These are phyloP conservation scores for Melanotaenia duboulayi DNA, from an alignment of 2,113 vertebrate genomes.

Conservation along the genomic window DNA sequence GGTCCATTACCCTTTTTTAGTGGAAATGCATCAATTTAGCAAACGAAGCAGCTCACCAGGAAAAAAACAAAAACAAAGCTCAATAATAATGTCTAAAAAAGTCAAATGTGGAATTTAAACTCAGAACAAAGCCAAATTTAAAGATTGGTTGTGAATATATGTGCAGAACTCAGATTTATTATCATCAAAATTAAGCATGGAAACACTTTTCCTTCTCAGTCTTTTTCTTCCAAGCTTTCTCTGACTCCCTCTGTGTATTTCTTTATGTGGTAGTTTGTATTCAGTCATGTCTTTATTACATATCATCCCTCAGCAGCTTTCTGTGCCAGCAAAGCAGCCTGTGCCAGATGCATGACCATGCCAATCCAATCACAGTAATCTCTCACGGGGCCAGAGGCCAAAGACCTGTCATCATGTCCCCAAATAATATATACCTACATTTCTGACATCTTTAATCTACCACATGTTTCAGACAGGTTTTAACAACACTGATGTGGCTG, in stretches of 20 bases:
- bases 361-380: conserved; percentile 75
- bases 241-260: conserved; percentile 11
- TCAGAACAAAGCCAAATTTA: background rate
- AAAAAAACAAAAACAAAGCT: background rate
- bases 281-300: conserved; percentile 74
- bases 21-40: background rate
- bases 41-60: background rate
- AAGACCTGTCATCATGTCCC: conserved; percentile 41
- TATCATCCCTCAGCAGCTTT: conserved; percentile 60
- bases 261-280: conserved; percentile 55
- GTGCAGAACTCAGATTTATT: background rate
- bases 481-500: background rate
- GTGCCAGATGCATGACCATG: conserved; percentile 59
- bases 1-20: background rate
- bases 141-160: background rate
- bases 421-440: conserved; percentile 27
- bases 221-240: background rate
- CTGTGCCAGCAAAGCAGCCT: conserved; percentile 43
- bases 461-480: background rate
- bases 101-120: background rate
- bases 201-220: conserved; percentile 9
- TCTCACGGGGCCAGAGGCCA: conserved; percentile 57
- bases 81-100: background rate
- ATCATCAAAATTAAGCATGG: conserved; percentile 31
- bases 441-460: conserved; percentile 6